Evolutionary conservation across 2,113 vertebrate genomes (phyloP).

Genomic region (Daboia siamensis): DNA sequence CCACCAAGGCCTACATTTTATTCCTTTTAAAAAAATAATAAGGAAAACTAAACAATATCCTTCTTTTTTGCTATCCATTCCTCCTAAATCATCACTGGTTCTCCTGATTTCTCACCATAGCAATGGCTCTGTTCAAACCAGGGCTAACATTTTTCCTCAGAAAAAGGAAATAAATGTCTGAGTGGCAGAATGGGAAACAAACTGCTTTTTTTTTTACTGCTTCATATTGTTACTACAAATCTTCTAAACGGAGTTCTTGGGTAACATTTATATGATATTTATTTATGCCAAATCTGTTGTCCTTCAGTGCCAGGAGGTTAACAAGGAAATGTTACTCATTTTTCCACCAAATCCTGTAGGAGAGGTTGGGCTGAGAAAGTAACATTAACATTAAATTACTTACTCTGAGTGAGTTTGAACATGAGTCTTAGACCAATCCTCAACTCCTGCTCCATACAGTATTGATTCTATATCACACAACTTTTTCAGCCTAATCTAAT

Average conservation of each 20-base stretch:
- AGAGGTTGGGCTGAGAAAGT: neutral
- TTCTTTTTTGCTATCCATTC: neutral
- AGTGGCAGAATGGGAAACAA: neutral
- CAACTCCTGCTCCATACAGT: neutral
- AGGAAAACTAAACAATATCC: neutral
- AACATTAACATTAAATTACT: neutral
- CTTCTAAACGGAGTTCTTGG: neutral
- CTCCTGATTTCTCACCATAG: neutral
- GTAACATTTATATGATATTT: neutral
- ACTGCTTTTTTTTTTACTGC: neutral
- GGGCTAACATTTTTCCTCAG: neutral
- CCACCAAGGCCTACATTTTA: neutral
- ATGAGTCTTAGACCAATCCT: neutral
- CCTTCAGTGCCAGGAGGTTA: neutral
- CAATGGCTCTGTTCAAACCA: neutral
- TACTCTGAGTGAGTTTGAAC: neutral
- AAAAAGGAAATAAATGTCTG: neutral
- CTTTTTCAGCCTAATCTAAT: neutral
- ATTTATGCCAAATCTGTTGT: neutral
- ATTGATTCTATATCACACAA: neutral
- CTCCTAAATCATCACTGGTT: neutral
- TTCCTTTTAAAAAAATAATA: neutral
- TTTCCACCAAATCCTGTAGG: neutral
- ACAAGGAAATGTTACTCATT: neutral
- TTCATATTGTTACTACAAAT: neutral